phyloP scores from a whole-genome alignment of 2,113 vertebrate species.

The Syrmaticus mikado region DNA sequence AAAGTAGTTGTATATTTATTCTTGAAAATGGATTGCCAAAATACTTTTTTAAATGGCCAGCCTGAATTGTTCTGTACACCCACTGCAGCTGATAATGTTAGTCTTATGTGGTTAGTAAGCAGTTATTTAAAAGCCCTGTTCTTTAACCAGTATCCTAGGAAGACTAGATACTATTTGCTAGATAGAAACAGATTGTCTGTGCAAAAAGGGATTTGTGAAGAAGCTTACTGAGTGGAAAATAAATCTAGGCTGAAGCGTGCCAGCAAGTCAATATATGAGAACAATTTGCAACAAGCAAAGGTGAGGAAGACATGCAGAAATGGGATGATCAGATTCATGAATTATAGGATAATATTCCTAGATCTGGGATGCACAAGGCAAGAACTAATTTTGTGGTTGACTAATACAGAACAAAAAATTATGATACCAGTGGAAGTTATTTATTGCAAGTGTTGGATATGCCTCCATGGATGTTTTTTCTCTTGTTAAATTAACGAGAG shows the following conservation, averaged over 20 bases:
- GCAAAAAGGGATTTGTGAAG: constrained; percentile 34
- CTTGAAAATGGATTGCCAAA: constrained; percentile 55
- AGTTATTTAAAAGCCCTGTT: constrained; percentile 8
- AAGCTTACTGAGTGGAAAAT: constrained; percentile 57
- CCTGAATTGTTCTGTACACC: constrained; percentile 14
- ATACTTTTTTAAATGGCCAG: constrained; percentile 33
- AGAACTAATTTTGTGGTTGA: background rate
- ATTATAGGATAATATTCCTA: constrained; percentile 3
- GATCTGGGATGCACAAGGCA: background rate
- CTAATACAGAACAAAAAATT: background rate
- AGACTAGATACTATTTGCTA: constrained; percentile 37
- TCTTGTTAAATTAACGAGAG: constrained; percentile 39
- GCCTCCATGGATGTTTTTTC: constrained; percentile 26
- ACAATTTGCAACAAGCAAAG: constrained; percentile 48
- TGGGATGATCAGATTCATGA: background rate
- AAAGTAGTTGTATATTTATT: constrained; percentile 58
- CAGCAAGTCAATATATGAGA: constrained; percentile 57
- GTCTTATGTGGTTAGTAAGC: background rate
- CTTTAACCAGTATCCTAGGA: constrained; percentile 31
- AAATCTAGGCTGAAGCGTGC: constrained; percentile 45
- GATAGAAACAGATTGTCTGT: constrained; percentile 27
- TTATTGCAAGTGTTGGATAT: constrained; percentile 3
- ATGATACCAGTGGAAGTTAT: background rate
- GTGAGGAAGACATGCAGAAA: constrained; percentile 61
- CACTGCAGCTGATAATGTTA: constrained; percentile 24